Evolutionary conservation across 2,113 vertebrate genomes (phyloP).

Genomic region (Rissa tridactyla): DNA sequence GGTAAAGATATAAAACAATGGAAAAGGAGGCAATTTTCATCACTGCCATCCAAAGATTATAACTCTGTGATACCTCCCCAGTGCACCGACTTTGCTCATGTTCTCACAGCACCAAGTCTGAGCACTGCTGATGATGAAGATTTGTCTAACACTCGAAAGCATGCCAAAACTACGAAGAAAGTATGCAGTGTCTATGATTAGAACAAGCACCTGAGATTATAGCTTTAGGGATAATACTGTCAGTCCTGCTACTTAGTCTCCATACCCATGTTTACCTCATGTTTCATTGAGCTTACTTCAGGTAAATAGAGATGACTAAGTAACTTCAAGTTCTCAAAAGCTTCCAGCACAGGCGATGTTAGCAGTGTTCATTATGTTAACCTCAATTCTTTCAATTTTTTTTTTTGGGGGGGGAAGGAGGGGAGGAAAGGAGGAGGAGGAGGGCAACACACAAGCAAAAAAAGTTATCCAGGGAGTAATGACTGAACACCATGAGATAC

Average conservation of each 20-base stretch:
- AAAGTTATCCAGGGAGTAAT: not conserved
- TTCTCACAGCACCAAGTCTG: not conserved
- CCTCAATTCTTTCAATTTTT: not conserved
- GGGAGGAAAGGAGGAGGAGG: not conserved
- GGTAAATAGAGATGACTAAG: not conserved
- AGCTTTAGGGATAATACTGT: not conserved
- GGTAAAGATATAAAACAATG: not conserved
- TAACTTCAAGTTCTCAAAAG: not conserved
- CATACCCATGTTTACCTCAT: not conserved
- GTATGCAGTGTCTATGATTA: not conserved
- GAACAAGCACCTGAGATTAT: not conserved
- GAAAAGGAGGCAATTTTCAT: not conserved
- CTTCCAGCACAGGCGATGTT: not conserved
- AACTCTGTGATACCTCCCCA: not conserved
- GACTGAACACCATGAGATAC: not conserved
- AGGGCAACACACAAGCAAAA: not conserved
- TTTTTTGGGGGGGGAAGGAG: no score
- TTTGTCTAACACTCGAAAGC: slow-evolving; percentile 17
- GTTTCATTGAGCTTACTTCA: not conserved
- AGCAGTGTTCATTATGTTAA: not conserved
- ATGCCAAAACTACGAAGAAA: not conserved
- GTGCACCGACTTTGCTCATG: not conserved
- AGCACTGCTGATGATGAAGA: not conserved
- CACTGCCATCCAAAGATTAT: not conserved
- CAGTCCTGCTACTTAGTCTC: not conserved